A percentile compares a stretch with the other conserved stretches of the same genome.
Conservation (phyloP, 2,113 vertebrate species). For the Sinocyclocheilus maitianheensis region DNA sequence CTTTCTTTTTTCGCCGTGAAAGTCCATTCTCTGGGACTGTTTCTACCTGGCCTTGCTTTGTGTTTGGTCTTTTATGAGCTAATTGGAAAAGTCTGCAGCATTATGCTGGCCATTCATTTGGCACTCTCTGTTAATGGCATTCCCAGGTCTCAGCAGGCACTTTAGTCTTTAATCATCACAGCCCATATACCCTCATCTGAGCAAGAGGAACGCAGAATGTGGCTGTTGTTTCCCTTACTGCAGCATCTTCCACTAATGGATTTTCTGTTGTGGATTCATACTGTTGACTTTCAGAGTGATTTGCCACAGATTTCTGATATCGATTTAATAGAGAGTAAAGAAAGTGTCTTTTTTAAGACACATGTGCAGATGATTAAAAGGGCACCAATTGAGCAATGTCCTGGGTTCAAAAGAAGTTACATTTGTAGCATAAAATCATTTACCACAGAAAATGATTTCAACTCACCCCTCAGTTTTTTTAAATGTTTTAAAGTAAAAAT, state of each 20-base stretch:
- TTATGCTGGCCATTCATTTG: constrained; percentile 35
- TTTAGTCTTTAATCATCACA: constrained; percentile 13
- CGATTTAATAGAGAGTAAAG: background rate
- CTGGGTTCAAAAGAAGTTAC: background rate
- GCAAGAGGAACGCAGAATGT: background rate
- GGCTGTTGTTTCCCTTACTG: background rate
- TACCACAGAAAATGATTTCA: too few relatives aligned
- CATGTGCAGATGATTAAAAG: constrained; percentile 32
- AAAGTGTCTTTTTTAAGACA: constrained; percentile 14
- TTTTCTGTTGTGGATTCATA: constrained; percentile 33
- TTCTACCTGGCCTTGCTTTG: constrained; percentile 13
- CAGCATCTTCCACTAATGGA: background rate
- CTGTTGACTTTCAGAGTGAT: constrained; percentile 2
- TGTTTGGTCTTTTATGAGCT: constrained; percentile 26
- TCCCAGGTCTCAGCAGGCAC: constrained; percentile 20
- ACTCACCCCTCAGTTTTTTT: too few relatives aligned
- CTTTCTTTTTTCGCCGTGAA: background rate
- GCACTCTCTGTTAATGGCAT: constrained; percentile 29
- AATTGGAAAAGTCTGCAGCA: constrained; percentile 31
- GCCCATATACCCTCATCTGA: constrained; percentile 12
- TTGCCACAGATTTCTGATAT: constrained; percentile 27
- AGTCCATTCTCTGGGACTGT: constrained; percentile 15
- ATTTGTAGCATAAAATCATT: background rate
- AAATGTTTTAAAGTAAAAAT: too few relatives aligned
- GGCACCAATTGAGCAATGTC: background rate